These are phyloP conservation scores for Meghimatium bilineatum DNA, from an alignment of 2,888 invertebrate species.

Conservation along the genomic window DNA sequence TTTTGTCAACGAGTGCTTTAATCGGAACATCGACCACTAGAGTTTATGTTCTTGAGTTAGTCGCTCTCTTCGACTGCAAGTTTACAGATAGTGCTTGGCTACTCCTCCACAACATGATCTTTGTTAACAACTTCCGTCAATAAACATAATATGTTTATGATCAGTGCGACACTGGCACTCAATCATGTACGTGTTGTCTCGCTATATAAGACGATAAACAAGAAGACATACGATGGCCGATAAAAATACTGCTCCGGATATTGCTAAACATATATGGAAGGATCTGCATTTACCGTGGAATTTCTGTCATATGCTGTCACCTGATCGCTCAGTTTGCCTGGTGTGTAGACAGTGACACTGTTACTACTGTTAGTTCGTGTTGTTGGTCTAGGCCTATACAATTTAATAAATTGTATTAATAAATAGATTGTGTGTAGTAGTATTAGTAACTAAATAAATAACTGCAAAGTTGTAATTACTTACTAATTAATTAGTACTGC, in stretches of 20 bases:
- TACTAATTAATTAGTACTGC: no score
- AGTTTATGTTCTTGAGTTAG: not conserved
- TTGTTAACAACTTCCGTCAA: constrained; percentile 37
- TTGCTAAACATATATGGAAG: constrained; percentile 42
- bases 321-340: constrained; percentile 55
- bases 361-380: no score
- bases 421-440: no score
- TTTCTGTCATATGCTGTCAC: constrained; percentile 53
- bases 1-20: no score
- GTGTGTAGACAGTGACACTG: constrained; percentile 47
- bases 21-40: not conserved
- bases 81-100: constrained; percentile 10
- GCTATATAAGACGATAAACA: not conserved
- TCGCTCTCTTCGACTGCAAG: constrained; percentile 9
- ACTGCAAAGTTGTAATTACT: no score
- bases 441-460: no score
- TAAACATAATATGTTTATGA: constrained; percentile 18
- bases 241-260: constrained; percentile 40
- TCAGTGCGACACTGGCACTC: not conserved
- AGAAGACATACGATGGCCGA: constrained; percentile 28
- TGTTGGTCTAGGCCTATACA: no score
- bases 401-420: no score
- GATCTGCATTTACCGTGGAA: constrained; percentile 51
- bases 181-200: not conserved
- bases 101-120: constrained; percentile 33